Evolutionary conservation across 1,140 invertebrate species (phyloP).

Genomic region (Ceratina japonica): DNA sequence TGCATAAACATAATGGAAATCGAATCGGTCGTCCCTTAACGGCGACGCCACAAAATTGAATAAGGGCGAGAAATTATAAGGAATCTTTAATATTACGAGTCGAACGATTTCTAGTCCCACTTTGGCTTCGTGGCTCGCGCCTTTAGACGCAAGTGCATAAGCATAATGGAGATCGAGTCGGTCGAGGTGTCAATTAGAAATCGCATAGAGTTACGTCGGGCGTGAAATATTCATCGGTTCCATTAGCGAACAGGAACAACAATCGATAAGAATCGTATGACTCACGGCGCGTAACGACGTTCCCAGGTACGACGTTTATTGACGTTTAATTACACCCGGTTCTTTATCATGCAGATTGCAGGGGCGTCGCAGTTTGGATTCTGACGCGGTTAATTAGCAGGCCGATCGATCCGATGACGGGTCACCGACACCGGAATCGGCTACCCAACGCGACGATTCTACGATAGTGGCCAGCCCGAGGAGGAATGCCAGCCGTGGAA

Average conservation of each 20-base stretch:
- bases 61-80: too few species aligned
- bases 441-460: too few species aligned
- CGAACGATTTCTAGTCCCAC: too few species aligned
- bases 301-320: slow-evolving; percentile 18
- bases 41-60: too few species aligned
- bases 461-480: too few species aligned
- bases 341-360: slow-evolving; percentile 53
- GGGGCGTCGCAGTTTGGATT: slow-evolving; percentile 32
- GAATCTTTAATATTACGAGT: too few species aligned
- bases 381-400: slow-evolving; percentile 51
- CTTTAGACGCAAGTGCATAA: too few species aligned
- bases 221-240: slow-evolving; percentile 32
- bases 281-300: slow-evolving; percentile 40
- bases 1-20: too few species aligned
- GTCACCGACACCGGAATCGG: slow-evolving; percentile 47
- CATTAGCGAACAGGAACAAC: slow-evolving; percentile 24
- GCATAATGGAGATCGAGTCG: not conserved
- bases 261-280: slow-evolving; percentile 52
- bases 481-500: not conserved
- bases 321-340: slow-evolving; percentile 40
- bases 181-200: not conserved
- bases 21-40: too few species aligned
- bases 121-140: too few species aligned
- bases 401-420: slow-evolving; percentile 43
- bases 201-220: not conserved